Evolutionary conservation across 2,888 invertebrate genomes (phyloP).

Genomic region (Meganola albula): DNA sequence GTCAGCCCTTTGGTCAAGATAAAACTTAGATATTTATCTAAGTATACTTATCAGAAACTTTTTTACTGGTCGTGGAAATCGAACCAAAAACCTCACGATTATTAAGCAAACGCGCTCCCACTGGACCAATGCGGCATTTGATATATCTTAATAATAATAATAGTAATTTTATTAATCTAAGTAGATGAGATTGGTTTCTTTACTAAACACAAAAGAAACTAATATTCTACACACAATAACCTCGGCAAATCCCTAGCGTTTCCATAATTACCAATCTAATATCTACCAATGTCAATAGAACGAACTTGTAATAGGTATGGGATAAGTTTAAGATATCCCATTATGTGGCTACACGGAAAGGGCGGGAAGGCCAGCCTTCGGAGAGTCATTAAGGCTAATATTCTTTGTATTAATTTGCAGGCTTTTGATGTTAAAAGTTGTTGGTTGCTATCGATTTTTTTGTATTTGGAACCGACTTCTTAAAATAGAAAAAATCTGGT

Average conservation of each 20-base stretch:
- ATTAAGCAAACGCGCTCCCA: too few relatives aligned
- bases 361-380: slow-evolving; percentile 35
- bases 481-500: too few relatives aligned
- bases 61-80: too few relatives aligned
- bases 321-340: slow-evolving; percentile 33
- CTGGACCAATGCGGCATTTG: too few relatives aligned
- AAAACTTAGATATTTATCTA: too few relatives aligned
- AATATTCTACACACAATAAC: not conserved
- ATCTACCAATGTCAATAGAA: slow-evolving; percentile 10
- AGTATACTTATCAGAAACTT: too few relatives aligned
- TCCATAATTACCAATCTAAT: slow-evolving; percentile 6
- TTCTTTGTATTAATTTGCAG: slow-evolving; percentile 29
- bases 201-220: not conserved
- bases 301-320: slow-evolving; percentile 15
- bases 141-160: too few relatives aligned
- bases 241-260: not conserved
- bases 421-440: slow-evolving; percentile 13
- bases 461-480: too few relatives aligned
- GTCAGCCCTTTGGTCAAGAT: too few relatives aligned
- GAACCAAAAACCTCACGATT: too few relatives aligned
- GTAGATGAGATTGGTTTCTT: too few relatives aligned
- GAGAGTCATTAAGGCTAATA: slow-evolving; percentile 32
- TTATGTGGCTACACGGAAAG: slow-evolving; percentile 48
- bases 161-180: too few relatives aligned
- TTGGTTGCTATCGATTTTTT: slow-evolving; percentile 7